Evolutionary conservation across 2,797 vertebrate genomes (phyloP).

Genomic region (Etheostoma perlongum): DNA sequence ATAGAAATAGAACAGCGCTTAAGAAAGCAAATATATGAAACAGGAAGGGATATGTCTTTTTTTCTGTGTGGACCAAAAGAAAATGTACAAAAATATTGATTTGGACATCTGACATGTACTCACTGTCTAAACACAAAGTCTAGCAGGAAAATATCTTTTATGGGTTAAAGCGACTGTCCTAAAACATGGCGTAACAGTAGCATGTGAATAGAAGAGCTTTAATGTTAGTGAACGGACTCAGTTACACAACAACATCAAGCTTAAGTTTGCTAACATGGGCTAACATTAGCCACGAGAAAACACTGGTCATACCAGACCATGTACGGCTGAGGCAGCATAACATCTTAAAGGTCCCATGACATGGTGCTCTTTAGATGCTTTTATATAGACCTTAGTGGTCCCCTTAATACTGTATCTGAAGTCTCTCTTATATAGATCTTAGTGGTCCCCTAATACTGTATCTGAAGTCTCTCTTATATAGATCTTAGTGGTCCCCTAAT

Average conservation of each 20-base stretch:
- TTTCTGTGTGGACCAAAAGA: conserved; percentile 14
- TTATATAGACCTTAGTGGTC: too few relatives aligned
- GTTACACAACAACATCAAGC: background rate
- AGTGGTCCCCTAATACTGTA: too few relatives aligned
- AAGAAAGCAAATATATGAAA: conserved; percentile 3
- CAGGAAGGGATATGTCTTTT: background rate
- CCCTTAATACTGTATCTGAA: too few relatives aligned
- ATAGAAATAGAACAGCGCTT: conserved; percentile 17
- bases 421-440: too few relatives aligned
- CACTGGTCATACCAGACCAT: background rate
- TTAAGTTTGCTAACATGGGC: background rate
- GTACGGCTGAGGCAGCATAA: background rate
- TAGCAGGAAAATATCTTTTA: conserved; percentile 9
- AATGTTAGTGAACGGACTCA: background rate
- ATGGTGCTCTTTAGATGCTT: too few relatives aligned
- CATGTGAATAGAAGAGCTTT: background rate
- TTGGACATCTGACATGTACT: conserved; percentile 9
- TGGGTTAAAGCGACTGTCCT: background rate
- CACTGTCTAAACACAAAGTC: conserved; percentile 9
- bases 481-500: too few relatives aligned
- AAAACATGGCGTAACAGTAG: background rate
- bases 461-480: too few relatives aligned
- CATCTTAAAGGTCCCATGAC: too few relatives aligned
- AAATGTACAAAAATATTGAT: conserved; percentile 47
- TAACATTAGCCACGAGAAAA: background rate